Evolutionary conservation across 2,888 invertebrate genomes (phyloP).

Genomic region (Melanotus villosus): DNA sequence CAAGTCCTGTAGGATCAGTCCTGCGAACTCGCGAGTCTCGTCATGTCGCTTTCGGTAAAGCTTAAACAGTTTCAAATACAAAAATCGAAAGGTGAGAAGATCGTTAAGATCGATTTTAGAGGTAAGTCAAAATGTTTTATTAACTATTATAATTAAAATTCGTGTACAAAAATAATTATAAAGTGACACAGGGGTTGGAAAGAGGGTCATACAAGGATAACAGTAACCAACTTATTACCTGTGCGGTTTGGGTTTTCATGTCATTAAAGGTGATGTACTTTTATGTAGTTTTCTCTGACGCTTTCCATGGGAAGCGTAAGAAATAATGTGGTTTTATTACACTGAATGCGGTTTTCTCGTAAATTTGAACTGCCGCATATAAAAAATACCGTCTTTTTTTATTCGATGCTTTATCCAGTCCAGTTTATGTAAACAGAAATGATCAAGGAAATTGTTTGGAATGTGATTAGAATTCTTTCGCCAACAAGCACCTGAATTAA

Average conservation of each 20-base stretch:
- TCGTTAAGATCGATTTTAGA: conserved; percentile 81
- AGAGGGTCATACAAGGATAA: background rate
- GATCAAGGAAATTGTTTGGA: no score
- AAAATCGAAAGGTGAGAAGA: conserved; percentile 78
- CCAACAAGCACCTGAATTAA: no score
- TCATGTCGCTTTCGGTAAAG: conserved; percentile 79
- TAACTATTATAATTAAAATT: no score
- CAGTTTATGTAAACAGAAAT: no score
- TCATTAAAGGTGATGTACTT: conserved; percentile 8
- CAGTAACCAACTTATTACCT: conserved; percentile 2
- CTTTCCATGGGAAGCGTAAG: background rate
- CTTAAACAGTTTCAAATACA: conserved; percentile 79
- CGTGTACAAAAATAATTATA: no score
- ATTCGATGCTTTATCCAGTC: no score
- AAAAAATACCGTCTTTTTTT: no score
- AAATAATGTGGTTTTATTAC: background rate
- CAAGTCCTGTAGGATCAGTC: conserved; percentile 58
- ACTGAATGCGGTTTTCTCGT: no score
- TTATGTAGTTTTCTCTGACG: background rate
- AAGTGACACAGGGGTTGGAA: background rate
- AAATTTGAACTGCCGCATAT: no score
- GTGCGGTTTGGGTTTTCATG: conserved; percentile 4
- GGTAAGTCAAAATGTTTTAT: conserved; percentile 73
- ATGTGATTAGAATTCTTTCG: no score
- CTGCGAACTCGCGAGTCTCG: conserved; percentile 47